phyloP scores from a whole-genome alignment of 2,113 vertebrate genomes.

The Xenotilapia leptura region DNA sequence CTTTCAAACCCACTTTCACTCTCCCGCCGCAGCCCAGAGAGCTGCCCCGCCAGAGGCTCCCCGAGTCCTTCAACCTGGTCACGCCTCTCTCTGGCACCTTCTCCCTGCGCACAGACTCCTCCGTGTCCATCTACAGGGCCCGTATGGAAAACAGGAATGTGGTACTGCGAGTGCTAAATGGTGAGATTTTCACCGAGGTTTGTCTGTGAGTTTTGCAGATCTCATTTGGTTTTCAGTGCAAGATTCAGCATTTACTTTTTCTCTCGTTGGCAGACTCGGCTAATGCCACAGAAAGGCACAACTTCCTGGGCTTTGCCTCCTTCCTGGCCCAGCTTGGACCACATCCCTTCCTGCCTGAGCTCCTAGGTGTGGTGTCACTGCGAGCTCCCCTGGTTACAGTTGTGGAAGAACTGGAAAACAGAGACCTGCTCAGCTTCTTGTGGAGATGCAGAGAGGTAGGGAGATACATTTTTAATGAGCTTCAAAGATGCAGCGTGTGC shows the following conservation, averaged over 20 bases:
- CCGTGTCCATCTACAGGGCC: conserved; percentile 68
- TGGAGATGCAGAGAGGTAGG: conserved; percentile 72
- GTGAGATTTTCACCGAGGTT: conserved; percentile 16
- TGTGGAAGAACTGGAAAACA: conserved; percentile 73
- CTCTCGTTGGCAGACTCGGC: conserved; percentile 56
- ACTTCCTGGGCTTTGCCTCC: conserved; percentile 71
- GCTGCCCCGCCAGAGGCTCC: conserved; percentile 69
- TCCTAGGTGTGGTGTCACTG: conserved; percentile 71
- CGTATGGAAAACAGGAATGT: conserved; percentile 74
- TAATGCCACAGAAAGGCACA: conserved; percentile 59
- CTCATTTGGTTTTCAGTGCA: background rate
- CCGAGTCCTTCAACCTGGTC: conserved; percentile 71
- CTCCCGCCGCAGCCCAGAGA: conserved; percentile 52
- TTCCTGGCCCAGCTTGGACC: conserved; percentile 74
- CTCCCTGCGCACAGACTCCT: conserved; percentile 48
- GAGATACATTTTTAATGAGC: background rate
- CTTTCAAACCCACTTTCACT: background rate
- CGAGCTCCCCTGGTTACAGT: conserved; percentile 72
- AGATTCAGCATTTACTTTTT: background rate
- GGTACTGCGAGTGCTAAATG: conserved; percentile 71
- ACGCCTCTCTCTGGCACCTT: conserved; percentile 51
- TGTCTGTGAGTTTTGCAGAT: background rate
- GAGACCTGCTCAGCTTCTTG: conserved; percentile 72
- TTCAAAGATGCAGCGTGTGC: background rate
- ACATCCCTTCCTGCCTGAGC: conserved; percentile 72